Conservation (phyloP, 23 tunicate species). For the Styela plicata region DNA sequence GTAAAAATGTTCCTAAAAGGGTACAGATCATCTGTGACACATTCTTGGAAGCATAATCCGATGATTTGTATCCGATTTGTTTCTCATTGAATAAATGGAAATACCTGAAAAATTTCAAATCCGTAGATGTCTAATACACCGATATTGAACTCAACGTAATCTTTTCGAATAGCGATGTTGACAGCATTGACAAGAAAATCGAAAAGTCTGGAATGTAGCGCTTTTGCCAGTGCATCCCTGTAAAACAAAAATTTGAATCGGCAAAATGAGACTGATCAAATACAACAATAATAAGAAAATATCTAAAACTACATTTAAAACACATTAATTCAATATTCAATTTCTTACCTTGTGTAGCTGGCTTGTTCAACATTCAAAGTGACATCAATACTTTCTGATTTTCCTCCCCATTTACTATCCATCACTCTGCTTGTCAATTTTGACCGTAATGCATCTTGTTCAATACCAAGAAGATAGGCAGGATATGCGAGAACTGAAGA, state of each 20-base stretch:
- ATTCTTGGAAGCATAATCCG: not conserved
- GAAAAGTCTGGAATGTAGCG: slow-evolving; percentile 79
- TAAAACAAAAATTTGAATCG: not conserved
- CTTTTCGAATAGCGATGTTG: slow-evolving; percentile 90
- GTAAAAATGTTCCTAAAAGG: not conserved
- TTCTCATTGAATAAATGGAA: too few relatives aligned
- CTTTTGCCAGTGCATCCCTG: slow-evolving; percentile 91
- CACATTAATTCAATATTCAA: too few relatives aligned
- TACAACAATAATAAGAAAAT: too few relatives aligned
- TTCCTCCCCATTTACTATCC: slow-evolving; percentile 98
- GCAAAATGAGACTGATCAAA: not conserved
- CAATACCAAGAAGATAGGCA: slow-evolving; percentile 81
- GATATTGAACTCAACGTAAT: slow-evolving; percentile 78
- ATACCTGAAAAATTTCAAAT: slow-evolving; percentile 96
- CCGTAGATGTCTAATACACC: slow-evolving; percentile 97
- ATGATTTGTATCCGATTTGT: too few relatives aligned
- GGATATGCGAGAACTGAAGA: slow-evolving; percentile 83
- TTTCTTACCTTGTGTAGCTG: slow-evolving; percentile 48
- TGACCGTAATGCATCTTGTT: slow-evolving; percentile 51
- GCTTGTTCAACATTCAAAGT: slow-evolving; percentile 93
- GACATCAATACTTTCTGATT: slow-evolving; percentile 80
- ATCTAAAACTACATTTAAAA: too few relatives aligned
- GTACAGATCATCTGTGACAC: not conserved
- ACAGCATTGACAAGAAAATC: slow-evolving; percentile 83
- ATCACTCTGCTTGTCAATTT: slow-evolving; percentile 85